Base-by-base conservation (phyloP, 2,888 invertebrate species). In the Zele albiditarsus region DNA sequence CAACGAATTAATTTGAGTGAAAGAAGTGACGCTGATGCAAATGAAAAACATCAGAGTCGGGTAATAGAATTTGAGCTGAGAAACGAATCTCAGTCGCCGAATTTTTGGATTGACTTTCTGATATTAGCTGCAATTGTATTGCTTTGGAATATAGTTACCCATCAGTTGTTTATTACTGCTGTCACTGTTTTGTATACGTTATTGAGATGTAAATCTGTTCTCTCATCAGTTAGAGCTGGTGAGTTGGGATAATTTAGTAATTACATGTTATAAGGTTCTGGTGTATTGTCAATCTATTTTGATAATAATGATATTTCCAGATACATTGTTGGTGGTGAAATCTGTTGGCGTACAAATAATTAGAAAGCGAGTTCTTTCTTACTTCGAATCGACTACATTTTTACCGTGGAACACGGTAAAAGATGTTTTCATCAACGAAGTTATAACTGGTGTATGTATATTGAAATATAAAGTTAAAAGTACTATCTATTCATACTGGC, bases 371-470 rank as follows among this genome's bases (percentile, higher is more conserved):
- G 77, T 77, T 77, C 80, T 84, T 74, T 76, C 74, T 57, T 80
- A 81, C 49, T 78, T 79, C 71, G 82, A 82, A 62, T 83, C 82
- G 0, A 84, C 80, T 57, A 82, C 82, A 75, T 89, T 87, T 75
- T 80, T 89, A 76, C 85, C 89, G 42, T 89, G 89, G 89, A 84
- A 86, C 49, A 84, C 80, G 1, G 82, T 89, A 14, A 82, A 84
- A 60, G 87, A 89, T 83, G 79, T 89, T 68, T 85, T 89, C 76
- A 88, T 89, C 62, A 87, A 89, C 79, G 89, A 89, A 84, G 88
- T 89, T 63, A 88, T 89, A 80, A 85, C 80, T 74, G 86, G 87
- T 74, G 89, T 89, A 82, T 75, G 68, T 68, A 42, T 3, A 60
- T 62, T 20, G 12, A 8, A 70, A 27, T 53, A 31, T 10, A 68